Evolutionary conservation across 1,140 invertebrate genomes (phyloP).

Genomic region (Drosophila nebulosa): DNA sequence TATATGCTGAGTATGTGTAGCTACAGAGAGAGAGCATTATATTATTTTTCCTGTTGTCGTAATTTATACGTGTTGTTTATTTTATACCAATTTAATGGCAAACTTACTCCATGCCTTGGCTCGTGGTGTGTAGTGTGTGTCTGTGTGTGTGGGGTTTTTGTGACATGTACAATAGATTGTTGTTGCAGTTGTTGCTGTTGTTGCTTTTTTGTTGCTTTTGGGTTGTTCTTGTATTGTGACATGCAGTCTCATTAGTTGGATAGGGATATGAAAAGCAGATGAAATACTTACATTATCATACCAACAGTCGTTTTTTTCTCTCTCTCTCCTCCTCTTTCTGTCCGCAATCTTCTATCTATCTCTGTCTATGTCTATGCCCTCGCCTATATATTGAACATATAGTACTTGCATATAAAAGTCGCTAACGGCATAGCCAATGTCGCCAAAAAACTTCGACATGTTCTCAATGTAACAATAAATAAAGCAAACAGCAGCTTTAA

Average conservation of each 20-base stretch:
- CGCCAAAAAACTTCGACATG: not conserved
- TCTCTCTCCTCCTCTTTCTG: no score
- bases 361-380: no score
- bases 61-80: conserved; percentile 77
- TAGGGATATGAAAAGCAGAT: not conserved
- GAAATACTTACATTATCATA: conserved; percentile 1
- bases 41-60: conserved; percentile 42
- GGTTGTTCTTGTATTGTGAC: conserved; percentile 20
- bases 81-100: conserved; percentile 76
- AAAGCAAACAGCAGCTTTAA: not conserved
- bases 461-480: not conserved
- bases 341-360: no score
- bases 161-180: conserved; percentile 21
- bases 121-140: conserved; percentile 5
- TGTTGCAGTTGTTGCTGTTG: not conserved
- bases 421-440: not conserved
- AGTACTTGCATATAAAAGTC: no score
- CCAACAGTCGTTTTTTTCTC: not conserved
- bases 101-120: conserved; percentile 28
- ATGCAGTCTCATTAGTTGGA: conserved; percentile 32
- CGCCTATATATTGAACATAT: no score
- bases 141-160: not conserved
- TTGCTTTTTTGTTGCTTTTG: not conserved
- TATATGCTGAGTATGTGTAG: conserved; percentile 2
- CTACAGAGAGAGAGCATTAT: not conserved